Evolutionary conservation across 2,113 vertebrate species (phyloP).

Genomic region (Chlorodrepanis virens): DNA sequence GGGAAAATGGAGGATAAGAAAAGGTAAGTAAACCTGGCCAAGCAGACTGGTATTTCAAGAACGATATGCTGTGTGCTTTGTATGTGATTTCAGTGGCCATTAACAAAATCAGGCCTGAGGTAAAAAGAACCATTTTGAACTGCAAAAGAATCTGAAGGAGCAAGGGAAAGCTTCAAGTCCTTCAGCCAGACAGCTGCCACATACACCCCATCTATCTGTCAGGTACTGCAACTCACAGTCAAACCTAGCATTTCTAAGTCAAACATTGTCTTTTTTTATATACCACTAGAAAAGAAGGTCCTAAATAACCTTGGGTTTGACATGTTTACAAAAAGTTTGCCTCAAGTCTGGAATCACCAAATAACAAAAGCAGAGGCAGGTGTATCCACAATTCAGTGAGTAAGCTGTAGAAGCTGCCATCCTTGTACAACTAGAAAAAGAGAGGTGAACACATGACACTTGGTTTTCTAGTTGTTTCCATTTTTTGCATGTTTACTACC

Average conservation of each 20-base stretch:
- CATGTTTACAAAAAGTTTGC: not conserved
- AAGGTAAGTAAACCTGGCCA: not conserved
- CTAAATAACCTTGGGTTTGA: not conserved
- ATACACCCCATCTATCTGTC: not conserved
- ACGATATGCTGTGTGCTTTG: accelerated
- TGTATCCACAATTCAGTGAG: not conserved
- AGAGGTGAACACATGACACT: not conserved
- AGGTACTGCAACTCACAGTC: not conserved
- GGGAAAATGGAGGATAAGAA: not conserved
- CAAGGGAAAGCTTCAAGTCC: not conserved
- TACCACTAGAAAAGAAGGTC: not conserved
- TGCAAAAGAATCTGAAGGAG: not conserved
- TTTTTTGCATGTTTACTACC: not conserved
- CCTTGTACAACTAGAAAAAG: not conserved
- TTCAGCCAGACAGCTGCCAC: not conserved
- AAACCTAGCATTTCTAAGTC: not conserved
- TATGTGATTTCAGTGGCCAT: not conserved
- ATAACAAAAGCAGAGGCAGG: not conserved
- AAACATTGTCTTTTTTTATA: not conserved
- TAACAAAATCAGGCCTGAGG: not conserved
- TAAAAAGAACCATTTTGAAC: not conserved
- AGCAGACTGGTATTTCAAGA: not conserved
- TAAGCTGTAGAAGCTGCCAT: not conserved
- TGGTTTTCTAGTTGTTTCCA: not conserved
- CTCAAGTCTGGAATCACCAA: not conserved